Conservation (phyloP, 2,888 invertebrate species). For the Yponomeuta malinellus region DNA sequence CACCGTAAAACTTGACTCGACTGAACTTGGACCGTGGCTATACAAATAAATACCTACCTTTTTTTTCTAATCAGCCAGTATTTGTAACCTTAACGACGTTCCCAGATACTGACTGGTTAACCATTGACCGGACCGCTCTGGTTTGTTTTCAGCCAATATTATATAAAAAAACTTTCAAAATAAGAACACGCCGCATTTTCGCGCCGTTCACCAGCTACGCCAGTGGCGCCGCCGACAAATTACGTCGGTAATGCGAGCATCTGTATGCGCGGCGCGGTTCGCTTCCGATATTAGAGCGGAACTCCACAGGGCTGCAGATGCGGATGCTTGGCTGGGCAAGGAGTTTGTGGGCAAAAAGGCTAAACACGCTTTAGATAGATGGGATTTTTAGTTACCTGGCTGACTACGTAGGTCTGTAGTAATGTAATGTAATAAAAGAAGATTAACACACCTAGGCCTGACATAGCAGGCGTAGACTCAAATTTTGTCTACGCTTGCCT, state of each 20-base stretch:
- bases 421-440: too few species aligned
- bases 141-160: neutral
- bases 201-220: slow-evolving; percentile 18
- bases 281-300: slow-evolving; percentile 44
- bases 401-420: too few species aligned
- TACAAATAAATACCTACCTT: too few species aligned
- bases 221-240: slow-evolving; percentile 36
- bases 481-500: too few species aligned
- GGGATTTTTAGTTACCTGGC: too few species aligned
- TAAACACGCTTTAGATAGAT: too few species aligned
- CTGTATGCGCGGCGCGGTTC: slow-evolving; percentile 46
- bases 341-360: neutral
- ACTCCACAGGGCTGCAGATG: slow-evolving; percentile 14
- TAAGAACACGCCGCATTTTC: slow-evolving; percentile 14
- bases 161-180: slow-evolving; percentile 2
- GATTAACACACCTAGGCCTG: too few species aligned
- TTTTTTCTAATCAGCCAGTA: neutral
- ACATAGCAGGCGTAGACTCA: too few species aligned
- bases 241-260: slow-evolving; percentile 39
- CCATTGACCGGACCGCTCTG: neutral
- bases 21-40: too few species aligned
- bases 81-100: too few species aligned
- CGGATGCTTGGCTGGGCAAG: neutral
- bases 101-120: neutral
- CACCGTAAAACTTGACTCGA: too few species aligned